Conservation (phyloP, 2,888 invertebrate species). For the Geophilus truncorum region DNA sequence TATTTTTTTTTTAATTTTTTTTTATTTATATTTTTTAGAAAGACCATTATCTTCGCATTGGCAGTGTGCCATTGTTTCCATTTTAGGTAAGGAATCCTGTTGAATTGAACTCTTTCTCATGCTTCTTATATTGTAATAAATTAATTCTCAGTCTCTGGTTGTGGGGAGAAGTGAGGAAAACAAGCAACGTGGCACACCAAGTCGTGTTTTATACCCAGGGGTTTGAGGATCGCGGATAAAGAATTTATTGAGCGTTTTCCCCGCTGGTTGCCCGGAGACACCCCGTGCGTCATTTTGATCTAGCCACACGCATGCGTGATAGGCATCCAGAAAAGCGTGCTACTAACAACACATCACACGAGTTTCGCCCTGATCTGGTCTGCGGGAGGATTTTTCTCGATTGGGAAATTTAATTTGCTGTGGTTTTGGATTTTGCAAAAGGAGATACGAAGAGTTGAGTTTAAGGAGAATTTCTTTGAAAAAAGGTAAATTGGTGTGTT, state of each 20-base stretch:
- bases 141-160: not conserved
- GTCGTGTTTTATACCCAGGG: not conserved
- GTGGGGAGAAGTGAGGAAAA: not conserved
- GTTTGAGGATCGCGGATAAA: not conserved
- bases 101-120: not conserved
- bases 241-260: not conserved
- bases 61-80: not conserved
- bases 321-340: not conserved
- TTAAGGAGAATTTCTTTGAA: too few relatives aligned
- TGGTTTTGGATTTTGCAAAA: too few relatives aligned
- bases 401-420: too few relatives aligned
- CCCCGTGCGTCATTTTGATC: not conserved
- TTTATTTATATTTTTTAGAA: too few relatives aligned
- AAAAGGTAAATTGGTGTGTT: too few relatives aligned
- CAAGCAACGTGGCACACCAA: not conserved
- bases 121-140: too few relatives aligned
- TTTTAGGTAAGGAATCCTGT: not conserved
- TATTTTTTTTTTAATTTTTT: too few relatives aligned
- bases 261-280: not conserved
- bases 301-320: not conserved
- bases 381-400: too few relatives aligned
- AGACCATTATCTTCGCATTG: too few relatives aligned
- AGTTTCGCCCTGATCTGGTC: not conserved
- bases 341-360: not conserved
- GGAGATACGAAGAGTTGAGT: too few relatives aligned